Conservation (phyloP, 2,113 vertebrate genomes). For the Mellivora capensis region DNA sequence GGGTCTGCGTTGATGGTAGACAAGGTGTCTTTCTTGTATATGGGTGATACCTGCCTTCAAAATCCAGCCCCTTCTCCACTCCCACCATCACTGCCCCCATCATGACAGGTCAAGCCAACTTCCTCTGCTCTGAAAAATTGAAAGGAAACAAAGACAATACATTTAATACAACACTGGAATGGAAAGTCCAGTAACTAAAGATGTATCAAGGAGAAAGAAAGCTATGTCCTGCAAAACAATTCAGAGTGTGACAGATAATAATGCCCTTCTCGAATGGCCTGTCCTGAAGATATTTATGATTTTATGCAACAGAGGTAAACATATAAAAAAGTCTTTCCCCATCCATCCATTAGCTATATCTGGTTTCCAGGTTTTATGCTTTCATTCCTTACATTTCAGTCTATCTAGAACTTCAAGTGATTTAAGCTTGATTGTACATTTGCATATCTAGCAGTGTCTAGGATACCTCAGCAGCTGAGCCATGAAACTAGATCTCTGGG, state of each 20-base stretch:
- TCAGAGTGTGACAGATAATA: background rate
- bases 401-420: background rate
- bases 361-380: background rate
- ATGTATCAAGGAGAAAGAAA: background rate
- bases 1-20: background rate
- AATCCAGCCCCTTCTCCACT: background rate
- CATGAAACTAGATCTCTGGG: background rate
- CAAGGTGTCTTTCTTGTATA: background rate
- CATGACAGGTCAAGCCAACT: background rate
- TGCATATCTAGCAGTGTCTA: background rate
- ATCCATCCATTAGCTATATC: background rate
- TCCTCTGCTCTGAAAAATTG: background rate
- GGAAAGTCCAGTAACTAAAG: background rate
- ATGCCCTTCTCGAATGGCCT: background rate
- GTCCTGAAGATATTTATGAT: background rate
- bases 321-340: background rate
- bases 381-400: background rate
- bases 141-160: background rate
- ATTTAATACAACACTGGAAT: background rate
- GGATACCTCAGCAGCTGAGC: background rate
- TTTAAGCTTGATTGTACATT: background rate
- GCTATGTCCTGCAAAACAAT: background rate
- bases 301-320: background rate
- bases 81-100: background rate
- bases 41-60: background rate